Base-by-base conservation (phyloP, 2,888 invertebrate genomes). In the Papilio elwesi region DNA sequence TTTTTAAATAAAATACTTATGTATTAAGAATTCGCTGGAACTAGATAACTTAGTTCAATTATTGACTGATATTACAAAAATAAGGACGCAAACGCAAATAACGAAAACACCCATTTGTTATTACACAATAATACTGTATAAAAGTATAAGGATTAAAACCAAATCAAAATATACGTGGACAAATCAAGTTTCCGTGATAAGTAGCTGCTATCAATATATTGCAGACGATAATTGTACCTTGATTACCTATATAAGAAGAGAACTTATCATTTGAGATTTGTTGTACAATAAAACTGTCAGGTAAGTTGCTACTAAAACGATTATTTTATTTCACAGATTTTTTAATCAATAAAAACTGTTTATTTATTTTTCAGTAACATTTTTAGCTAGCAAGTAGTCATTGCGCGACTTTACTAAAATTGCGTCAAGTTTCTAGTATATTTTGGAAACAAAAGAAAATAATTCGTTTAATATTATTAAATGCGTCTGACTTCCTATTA, bases 141-240 rank as follows among this genome's bases (percentile, higher is more conserved):
- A 38, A 36, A 38, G 47, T 48, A 9, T 57, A 38, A 77, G 72
- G 72, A 73, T 73, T 73, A 73, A 68, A 64, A 64, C 13, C 6
- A 43, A 73, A 73, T 73, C 72, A 68, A 64, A 53, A 68, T 57
- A 74, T 81, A 89, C 90, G 89, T 90, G 89, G 87, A 82, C 88
- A 82, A 89, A 90, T 88, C 82, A 84, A 80, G 78, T 76, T 49
- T 70, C 68, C 16, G 63, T 81, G 86, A 87, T 86, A 82, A 72
- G 62, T n/a, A 78, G 69, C 66, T 78, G 80, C 80, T 84, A 83
- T 71, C 66, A 73, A 80, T 80, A 78, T 79, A 78, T 81, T 73
- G 77, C 78, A 76, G 83, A 80, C 73, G 78, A 77, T 76, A 77
- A 74, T 69, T 53, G 75, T 76, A 77, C 72, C 75, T 73, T 65